A percentile compares a stretch with the other conserved stretches of the same genome.
These are phyloP conservation scores for Agelaius tricolor DNA, from an alignment of 2,113 vertebrate species.

Conservation along the genomic window DNA sequence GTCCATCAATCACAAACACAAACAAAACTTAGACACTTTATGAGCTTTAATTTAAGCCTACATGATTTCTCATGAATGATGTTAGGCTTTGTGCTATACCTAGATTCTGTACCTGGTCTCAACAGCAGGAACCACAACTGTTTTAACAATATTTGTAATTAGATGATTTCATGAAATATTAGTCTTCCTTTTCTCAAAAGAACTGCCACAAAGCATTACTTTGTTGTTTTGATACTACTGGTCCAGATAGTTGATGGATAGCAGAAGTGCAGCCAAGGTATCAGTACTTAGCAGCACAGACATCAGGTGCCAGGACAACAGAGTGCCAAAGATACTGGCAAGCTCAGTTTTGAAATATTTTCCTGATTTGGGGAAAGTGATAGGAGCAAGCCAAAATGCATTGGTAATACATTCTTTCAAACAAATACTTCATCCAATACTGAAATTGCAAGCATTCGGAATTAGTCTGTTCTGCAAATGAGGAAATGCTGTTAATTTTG, in stretches of 20 bases:
- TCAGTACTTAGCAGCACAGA: neutral
- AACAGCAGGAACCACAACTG: neutral
- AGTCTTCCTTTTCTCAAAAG: neutral
- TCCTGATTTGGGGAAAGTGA: neutral
- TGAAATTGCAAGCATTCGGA: neutral
- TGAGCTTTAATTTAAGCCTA: neutral
- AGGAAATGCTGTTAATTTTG: neutral
- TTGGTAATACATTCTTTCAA: neutral
- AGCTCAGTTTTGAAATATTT: neutral
- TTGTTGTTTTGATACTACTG: neutral
- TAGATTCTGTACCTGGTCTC: neutral
- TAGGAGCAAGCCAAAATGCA: neutral
- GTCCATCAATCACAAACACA: neutral
- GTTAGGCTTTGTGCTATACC: neutral
- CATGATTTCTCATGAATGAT: neutral
- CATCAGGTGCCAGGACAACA: neutral
- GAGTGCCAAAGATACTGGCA: slow-evolving; percentile 20
- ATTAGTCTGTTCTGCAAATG: neutral
- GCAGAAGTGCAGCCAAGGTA: slow-evolving; percentile 19
- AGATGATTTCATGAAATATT: neutral
- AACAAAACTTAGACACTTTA: neutral
- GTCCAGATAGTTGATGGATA: slow-evolving; percentile 11
- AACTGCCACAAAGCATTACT: slow-evolving; percentile 10
- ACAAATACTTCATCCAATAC: neutral
- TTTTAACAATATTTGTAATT: neutral